Evolutionary conservation across 2,113 vertebrate species (phyloP), one percentile per base, ranked within the genome.

Genomic region (Hydropotes inermis): DNA sequence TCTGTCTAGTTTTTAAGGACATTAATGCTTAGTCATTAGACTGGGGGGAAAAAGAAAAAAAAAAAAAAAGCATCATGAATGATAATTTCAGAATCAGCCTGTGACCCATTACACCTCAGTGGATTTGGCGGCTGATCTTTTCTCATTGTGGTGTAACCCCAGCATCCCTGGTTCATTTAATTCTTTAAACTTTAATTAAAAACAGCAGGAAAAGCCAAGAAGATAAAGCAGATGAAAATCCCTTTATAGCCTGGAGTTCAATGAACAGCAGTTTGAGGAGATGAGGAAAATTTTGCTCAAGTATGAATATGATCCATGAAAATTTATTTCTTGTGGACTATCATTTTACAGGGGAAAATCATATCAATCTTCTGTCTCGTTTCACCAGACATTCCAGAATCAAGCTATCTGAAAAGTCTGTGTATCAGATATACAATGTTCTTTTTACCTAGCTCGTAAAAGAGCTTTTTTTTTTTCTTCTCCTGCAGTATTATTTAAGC

Each of bases 171-270:
- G 92, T 98, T 98, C 98, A 98, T 98, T 98, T 98, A 98, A 98
- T 98, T 98, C 95, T 97, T 99, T 98, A 98, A 98, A 95, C 95
- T 97, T 99, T 98, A 98, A 99, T 98, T 98, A 96, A 98, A 98
- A 98, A 58, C 74, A 95, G 87, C 97, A 97, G 91, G 97, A 97
- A 98, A 98, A 98, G 86, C 91, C 96, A 98, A 98, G 91, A 98
- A 98, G 97, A 98, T 98, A 98, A 98, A 97, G 97, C 82, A 95
- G 91, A 90, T 96, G 96, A 98, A 98, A 98, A 98, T 97, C 96
- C 92, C 76, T 98, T 98, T 97, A 93, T 92, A 98, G 94, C 94
- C 92, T 87, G 30, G 28, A 74, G 95, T 96, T 96, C 83, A 97
- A 50, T 86, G 89, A 96, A 67, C 93, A 97, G 28, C 28, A 33